Evolutionary conservation across 1,140 invertebrate genomes (phyloP).

Genomic region (Hylaeus volcanicus): DNA sequence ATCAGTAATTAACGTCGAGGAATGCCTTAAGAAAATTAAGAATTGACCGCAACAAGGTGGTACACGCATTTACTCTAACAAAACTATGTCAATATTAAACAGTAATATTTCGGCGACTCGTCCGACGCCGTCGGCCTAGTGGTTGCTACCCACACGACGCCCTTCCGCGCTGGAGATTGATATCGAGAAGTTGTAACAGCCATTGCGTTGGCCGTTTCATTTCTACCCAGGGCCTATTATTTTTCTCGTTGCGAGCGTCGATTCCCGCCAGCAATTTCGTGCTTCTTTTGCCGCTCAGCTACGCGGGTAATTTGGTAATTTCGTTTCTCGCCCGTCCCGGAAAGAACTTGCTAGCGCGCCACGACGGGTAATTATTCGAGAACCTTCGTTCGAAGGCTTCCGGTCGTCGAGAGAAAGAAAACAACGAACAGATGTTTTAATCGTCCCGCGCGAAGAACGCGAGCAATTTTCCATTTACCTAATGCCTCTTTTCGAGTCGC

Average conservation of each 20-base stretch:
- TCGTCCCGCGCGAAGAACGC: conserved; percentile 7
- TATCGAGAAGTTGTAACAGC: conserved; percentile 28
- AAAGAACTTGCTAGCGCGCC: conserved; percentile 9
- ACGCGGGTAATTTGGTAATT: conserved; percentile 35
- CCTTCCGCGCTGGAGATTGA: conserved; percentile 24
- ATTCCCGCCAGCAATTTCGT: conserved; percentile 21
- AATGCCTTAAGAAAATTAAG: too few relatives aligned
- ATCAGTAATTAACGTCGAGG: too few relatives aligned
- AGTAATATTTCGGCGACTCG: not conserved
- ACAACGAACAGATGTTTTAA: not conserved
- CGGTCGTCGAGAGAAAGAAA: not conserved
- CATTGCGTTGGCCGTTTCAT: conserved; percentile 29
- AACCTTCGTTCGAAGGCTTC: conserved; percentile 12
- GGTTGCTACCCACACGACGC: conserved; percentile 16
- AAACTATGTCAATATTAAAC: too few relatives aligned
- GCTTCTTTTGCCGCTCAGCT: not conserved
- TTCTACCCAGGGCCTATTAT: conserved; percentile 24
- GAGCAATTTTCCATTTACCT: conserved; percentile 27
- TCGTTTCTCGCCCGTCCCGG: not conserved
- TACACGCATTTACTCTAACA: too few relatives aligned
- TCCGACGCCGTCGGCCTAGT: conserved; percentile 1
- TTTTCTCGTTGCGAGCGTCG: conserved; percentile 17
- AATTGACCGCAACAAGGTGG: too few relatives aligned
- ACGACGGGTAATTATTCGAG: conserved; percentile 15
- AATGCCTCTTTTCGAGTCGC: not conserved